Conservation (phyloP, 2,113 vertebrate species). For the Neogale vison region DNA sequence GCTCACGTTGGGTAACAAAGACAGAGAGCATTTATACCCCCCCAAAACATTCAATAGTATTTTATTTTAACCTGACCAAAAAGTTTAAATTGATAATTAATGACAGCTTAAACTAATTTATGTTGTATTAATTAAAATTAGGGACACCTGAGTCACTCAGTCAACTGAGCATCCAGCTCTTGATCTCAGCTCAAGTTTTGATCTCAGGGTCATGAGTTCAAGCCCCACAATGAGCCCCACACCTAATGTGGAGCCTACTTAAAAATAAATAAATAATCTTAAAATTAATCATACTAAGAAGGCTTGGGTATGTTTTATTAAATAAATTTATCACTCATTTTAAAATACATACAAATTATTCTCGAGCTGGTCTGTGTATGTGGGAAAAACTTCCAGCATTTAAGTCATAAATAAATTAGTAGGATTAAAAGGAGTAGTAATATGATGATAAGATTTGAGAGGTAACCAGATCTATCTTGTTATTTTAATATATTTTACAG, state of each 20-base stretch:
- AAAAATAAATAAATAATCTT: not conserved
- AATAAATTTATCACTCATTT: not conserved
- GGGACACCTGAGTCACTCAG: not conserved
- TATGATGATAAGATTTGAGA: not conserved
- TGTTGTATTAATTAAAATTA: slow-evolving; percentile 7
- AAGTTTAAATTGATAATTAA: not conserved
- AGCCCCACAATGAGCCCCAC: not conserved
- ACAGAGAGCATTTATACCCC: not conserved
- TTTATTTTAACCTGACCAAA: slow-evolving; percentile 22
- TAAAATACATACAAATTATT: slow-evolving; percentile 1
- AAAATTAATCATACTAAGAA: not conserved
- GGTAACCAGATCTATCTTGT: not conserved
- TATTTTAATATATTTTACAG: slow-evolving; percentile 33
- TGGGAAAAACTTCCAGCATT: not conserved
- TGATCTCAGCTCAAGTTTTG: not conserved
- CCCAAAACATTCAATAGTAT: not conserved
- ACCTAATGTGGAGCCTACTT: not conserved
- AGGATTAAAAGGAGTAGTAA: not conserved
- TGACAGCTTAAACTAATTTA: not conserved
- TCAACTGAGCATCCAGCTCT: not conserved
- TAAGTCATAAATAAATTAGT: slow-evolving; percentile 25
- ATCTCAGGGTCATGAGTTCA: not conserved
- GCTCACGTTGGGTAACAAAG: not conserved
- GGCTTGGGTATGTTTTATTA: not conserved
- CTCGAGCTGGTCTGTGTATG: not conserved